Conservation (phyloP, 2,888 invertebrate genomes). For the Monopis laevigella region DNA sequence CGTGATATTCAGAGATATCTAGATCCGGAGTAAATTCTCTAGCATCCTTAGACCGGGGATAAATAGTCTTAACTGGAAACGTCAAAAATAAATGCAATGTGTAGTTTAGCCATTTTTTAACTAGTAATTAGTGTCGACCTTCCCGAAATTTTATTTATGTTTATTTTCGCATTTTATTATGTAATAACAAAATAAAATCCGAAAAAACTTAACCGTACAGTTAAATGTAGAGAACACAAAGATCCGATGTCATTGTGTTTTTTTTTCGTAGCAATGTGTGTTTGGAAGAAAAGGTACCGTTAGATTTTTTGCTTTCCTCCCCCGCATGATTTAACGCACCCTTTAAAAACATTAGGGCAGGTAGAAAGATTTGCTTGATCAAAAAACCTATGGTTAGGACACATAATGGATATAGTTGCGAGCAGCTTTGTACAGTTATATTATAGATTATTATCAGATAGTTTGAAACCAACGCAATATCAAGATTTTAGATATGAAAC, state of each 20-base stretch:
- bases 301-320: slow-evolving; percentile 42
- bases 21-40: no score
- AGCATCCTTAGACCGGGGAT: no score
- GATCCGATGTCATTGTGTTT: slow-evolving; percentile 55
- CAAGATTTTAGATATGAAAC: no score
- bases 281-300: slow-evolving; percentile 52
- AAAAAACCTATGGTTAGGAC: slow-evolving; percentile 12
- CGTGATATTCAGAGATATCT: no score
- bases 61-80: no score
- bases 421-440: slow-evolving; percentile 8
- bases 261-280: slow-evolving; percentile 55
- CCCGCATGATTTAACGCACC: slow-evolving; percentile 48
- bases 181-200: background rate
- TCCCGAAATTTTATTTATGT: no score
- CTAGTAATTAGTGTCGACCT: no score
- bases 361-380: slow-evolving; percentile 57
- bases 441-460: slow-evolving; percentile 23
- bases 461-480: no score
- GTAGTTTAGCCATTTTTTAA: no score
- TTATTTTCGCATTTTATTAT: no score
- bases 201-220: no score
- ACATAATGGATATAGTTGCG: background rate
- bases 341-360: slow-evolving; percentile 51
- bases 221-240: slow-evolving; percentile 43
- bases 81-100: no score